Conservation (phyloP, 2,797 vertebrate genomes). For the Odontamblyopus rebecca region DNA sequence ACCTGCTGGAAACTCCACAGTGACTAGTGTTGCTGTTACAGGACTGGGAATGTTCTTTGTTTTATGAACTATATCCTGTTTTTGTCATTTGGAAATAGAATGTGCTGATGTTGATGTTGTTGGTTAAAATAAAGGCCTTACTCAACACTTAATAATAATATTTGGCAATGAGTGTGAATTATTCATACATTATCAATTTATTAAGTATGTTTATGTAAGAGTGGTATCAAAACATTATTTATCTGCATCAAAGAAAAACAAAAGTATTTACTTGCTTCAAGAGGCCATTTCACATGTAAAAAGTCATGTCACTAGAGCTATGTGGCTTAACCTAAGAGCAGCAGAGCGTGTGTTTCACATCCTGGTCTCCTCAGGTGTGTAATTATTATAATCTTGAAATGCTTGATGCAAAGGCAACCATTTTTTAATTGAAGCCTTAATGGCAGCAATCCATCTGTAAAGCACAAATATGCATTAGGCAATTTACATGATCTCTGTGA, state of each 20-base stretch:
- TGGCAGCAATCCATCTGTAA: slow-evolving; percentile 85
- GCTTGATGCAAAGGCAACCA: slow-evolving; percentile 88
- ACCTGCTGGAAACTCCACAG: background rate
- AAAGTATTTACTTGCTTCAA: background rate
- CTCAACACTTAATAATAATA: slow-evolving; percentile 2
- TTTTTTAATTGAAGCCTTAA: slow-evolving; percentile 86
- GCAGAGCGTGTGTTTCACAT: slow-evolving; percentile 73
- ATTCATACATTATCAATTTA: background rate
- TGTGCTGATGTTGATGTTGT: background rate
- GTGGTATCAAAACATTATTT: slow-evolving; percentile 1
- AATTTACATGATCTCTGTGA: background rate
- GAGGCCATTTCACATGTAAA: background rate
- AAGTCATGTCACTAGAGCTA: background rate
- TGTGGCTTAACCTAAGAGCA: background rate
- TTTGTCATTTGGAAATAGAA: slow-evolving; percentile 7
- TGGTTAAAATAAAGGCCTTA: slow-evolving; percentile 14
- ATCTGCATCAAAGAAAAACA: slow-evolving; percentile 1
- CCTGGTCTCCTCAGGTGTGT: slow-evolving; percentile 83
- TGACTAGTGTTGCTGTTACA: background rate
- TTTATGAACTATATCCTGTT: slow-evolving; percentile 9
- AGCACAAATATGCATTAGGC: slow-evolving; percentile 7
- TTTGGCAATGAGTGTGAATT: background rate
- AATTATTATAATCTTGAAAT: slow-evolving; percentile 86
- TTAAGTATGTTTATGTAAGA: background rate
- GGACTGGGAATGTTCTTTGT: slow-evolving; percentile 8